phyloP scores from a whole-genome alignment of 2,888 invertebrate genomes.

The Nomada flava region DNA sequence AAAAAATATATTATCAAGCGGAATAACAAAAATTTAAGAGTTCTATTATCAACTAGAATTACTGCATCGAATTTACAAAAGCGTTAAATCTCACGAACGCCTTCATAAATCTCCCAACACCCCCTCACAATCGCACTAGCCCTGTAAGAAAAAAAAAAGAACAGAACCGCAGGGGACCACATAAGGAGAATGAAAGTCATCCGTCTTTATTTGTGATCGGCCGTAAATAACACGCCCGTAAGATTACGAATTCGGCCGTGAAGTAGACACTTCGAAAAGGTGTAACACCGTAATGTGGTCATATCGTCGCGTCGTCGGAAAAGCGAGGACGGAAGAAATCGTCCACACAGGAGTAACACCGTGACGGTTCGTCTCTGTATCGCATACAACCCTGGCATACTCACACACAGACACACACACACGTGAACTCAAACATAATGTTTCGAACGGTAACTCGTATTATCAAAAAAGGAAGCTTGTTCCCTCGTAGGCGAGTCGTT shows the following conservation, averaged over 20 bases:
- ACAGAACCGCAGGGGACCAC: background rate
- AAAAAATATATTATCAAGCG: no score
- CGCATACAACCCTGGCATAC: no score
- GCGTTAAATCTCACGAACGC: background rate
- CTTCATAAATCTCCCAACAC: background rate
- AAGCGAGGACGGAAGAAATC: constrained; percentile 64
- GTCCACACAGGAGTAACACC: constrained; percentile 14
- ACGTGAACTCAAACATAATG: constrained; percentile 19
- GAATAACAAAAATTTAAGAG: no score
- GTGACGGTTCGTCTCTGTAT: constrained; percentile 11
- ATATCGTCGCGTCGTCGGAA: constrained; percentile 16
- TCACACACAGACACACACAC: background rate
- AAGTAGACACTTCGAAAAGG: constrained; percentile 37
- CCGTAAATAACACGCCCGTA: constrained; percentile 22
- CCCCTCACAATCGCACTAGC: background rate
- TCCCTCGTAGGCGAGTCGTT: constrained; percentile 70
- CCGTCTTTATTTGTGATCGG: background rate
- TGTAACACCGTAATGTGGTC: constrained; percentile 5
- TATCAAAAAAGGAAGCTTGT: constrained; percentile 76
- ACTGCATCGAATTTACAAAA: background rate
- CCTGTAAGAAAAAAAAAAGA: background rate
- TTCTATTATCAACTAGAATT: no score
- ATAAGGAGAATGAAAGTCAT: constrained; percentile 8
- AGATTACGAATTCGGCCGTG: constrained; percentile 36
- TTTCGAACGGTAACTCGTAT: constrained; percentile 47